Evolutionary conservation across 2,113 vertebrate species (phyloP), one percentile per base, ranked within the genome.

Genomic region (Symphodus melops): DNA sequence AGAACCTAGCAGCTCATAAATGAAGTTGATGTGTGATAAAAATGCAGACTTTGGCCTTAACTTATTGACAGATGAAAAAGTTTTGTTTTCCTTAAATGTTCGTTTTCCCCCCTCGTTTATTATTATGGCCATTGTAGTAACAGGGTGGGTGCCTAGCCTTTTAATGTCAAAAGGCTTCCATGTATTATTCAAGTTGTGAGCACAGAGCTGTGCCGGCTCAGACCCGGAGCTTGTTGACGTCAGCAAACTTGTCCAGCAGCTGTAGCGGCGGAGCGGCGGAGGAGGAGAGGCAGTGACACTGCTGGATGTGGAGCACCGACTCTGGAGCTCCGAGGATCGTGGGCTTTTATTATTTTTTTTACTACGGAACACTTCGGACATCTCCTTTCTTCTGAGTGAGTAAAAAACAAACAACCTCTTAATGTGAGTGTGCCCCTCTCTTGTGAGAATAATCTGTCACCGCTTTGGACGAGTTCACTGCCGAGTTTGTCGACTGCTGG

Each of bases 181-280:
- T 64, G 72, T 71, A 81, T 91, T 91, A 85, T 86, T 87, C 82
- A 76, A 57, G 63, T 76, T 66, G 59, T 49, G 68, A 81, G 79
- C 83, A 75, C 28, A 80, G 66, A 71, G 76, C 85, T 74, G 9
- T 6, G 63, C 60, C 59, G 75, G 64, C 8, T 46, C 58, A 79
- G 66, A 64, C 80, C 0, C 71, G 68, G 77, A 9, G 84, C 77
- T 51, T 28, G 85, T 23, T 93, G 93, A 93, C 93, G 93, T 94
- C 92, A 94, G 63, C 75, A 69, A 86, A 87, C 79, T 83, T 86
- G 10, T 82, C 79, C 75, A 73, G 83, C 80, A 81, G 76, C 83
- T 72, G 84, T 72, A 36, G 72, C 42, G 77, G 56, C 19, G 60
- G 46, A 77, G 62, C 68, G 56, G 82, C 84, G 72, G 65, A 61